Percentiles rank a stretch among this genome's conserved stretches.
Evolutionary conservation across 2,888 invertebrate genomes (phyloP).

Genomic region (Subacronicta megacephala): DNA sequence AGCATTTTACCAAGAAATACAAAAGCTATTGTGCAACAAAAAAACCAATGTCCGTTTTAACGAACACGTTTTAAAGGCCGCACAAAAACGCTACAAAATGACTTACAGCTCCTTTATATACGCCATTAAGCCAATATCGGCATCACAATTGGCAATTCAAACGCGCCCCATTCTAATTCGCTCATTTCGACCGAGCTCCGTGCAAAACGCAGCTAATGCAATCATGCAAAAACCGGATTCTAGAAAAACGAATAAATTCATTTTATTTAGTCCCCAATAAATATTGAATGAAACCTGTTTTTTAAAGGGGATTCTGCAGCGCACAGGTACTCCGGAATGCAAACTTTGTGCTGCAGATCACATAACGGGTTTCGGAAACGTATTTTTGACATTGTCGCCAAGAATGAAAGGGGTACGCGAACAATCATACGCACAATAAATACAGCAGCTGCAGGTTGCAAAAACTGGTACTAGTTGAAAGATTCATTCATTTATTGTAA

Average conservation of each 20-base stretch:
- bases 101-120: conserved; percentile 32
- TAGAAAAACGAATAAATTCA: conserved; percentile 47
- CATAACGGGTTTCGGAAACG: conserved; percentile 70
- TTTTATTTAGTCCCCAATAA: conserved; percentile 46
- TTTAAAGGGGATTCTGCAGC: conserved; percentile 69
- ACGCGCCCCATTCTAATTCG: conserved; percentile 55
- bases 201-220: conserved; percentile 62
- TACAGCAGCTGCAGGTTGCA: conserved; percentile 62
- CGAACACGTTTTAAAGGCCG: conserved; percentile 34
- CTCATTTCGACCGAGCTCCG: conserved; percentile 61
- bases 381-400: conserved; percentile 56
- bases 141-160: conserved; percentile 60
- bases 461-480: conserved; percentile 49
- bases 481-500: conserved; percentile 37
- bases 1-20: background rate
- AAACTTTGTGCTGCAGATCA: conserved; percentile 76
- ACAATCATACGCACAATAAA: conserved; percentile 59
- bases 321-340: conserved; percentile 81
- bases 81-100: conserved; percentile 41
- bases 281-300: conserved; percentile 64
- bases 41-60: conserved; percentile 19
- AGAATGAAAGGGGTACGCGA: conserved; percentile 51
- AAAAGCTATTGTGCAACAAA: conserved; percentile 4
- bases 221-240: conserved; percentile 56
- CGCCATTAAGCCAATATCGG: conserved; percentile 46